Base-by-base conservation (phyloP, 2,797 vertebrate species). In the Sebastes taczanowskii region DNA sequence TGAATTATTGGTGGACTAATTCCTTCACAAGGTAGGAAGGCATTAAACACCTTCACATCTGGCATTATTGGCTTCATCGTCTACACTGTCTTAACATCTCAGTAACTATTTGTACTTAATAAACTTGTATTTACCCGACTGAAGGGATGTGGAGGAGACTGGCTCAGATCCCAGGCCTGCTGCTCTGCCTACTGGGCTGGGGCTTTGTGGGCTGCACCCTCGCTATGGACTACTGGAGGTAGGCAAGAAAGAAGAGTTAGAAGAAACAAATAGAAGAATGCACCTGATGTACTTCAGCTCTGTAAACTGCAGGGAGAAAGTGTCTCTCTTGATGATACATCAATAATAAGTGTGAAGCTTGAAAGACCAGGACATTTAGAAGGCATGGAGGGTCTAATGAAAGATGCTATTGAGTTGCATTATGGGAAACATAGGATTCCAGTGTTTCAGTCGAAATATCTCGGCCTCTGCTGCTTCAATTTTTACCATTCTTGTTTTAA, bases 141-240 rank as follows among this genome's bases (percentile, higher is more conserved):
- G 35, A 64, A 34, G 80, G 93, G 94, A 84, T 96, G 96, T 84
- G 95, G 95, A 1, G 95, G 93, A 70, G 91, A 92, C 2, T 77
- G 11, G 88, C 92, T 81, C 96, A 97, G 94, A 96, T 97, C 85
- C 89, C 95, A 81, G 97, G 96, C 5, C 96, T 97, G 87, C 74
- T 96, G 79, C 92, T 97, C 77, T 91, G 91, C 14, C 67, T 95
- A 4, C 90, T 96, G 2, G 97, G 96, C 67, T 97, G 96, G 96
- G 93, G 94, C 66, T 94, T 96, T 35, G 94, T 96, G 34, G 96
- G 95, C 38, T 97, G 96, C 77, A 96, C 96, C 25, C 90, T 97
- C 71, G 96, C 96, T 85, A 97, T 97, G 88, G 96, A 97, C 87
- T 95, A 95, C 89, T 97, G 97, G 97, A 97, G 97, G 85, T 77